phyloP scores from a whole-genome alignment of 1,140 invertebrate species.

The Papilio polytes region DNA sequence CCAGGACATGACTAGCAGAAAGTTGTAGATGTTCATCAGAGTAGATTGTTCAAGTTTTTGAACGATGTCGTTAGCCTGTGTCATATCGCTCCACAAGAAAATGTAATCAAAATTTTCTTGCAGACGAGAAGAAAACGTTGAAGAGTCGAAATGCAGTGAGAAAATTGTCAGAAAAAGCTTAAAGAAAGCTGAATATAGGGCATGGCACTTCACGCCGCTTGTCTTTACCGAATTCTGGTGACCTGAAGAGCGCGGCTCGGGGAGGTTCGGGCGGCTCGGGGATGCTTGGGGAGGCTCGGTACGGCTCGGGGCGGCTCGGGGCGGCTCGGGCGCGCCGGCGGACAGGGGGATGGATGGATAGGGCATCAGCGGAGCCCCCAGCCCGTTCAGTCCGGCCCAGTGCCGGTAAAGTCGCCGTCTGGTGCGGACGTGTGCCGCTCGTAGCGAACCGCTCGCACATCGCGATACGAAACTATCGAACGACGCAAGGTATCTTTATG shows the following conservation, averaged over 20 bases:
- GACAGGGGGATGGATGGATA: neutral
- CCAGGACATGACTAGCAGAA: neutral
- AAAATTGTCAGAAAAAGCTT: constrained; percentile 39
- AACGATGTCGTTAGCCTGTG: neutral
- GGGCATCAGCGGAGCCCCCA: too few relatives aligned
- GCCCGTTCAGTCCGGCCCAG: constrained; percentile 35
- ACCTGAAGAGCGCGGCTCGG: constrained; percentile 59
- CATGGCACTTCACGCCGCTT: constrained; percentile 55
- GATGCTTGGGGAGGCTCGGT: constrained; percentile 47
- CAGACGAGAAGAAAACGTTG: neutral
- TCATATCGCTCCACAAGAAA: neutral
- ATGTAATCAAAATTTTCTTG: constrained; percentile 15
- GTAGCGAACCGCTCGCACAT: neutral
- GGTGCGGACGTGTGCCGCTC: constrained; percentile 35
- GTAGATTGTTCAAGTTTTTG: neutral
- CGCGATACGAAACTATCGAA: constrained; percentile 43
- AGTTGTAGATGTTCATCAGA: neutral
- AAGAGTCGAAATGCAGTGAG: constrained; percentile 12
- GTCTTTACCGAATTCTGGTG: constrained; percentile 67
- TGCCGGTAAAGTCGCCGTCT: constrained; percentile 42
- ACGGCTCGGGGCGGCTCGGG: constrained; percentile 44
- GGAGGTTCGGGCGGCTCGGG: constrained; percentile 42
- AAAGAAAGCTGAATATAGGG: constrained; percentile 55
- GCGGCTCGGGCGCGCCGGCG: constrained; percentile 34
- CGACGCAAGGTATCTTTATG: constrained; percentile 19